A percentile compares a stretch with the other conserved stretches of the same genome.
Evolutionary conservation across 2,113 vertebrate genomes (phyloP).

Genomic region (Alethe castanea): DNA sequence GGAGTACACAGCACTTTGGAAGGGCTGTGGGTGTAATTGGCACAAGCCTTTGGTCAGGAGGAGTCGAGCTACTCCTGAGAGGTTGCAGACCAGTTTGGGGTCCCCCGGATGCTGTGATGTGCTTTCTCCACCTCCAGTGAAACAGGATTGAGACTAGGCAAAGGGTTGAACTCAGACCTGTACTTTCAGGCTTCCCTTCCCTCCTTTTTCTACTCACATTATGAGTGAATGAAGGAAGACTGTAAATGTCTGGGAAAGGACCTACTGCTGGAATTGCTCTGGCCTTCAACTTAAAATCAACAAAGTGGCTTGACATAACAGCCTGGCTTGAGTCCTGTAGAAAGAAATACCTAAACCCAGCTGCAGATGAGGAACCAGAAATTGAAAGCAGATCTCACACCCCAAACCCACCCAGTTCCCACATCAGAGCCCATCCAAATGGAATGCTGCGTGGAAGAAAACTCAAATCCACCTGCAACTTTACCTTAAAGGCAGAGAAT

Average conservation of each 20-base stretch:
- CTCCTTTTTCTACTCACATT: not conserved
- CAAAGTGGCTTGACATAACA: not conserved
- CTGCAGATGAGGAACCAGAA: not conserved
- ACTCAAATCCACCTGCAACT: not conserved
- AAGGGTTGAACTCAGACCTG: not conserved
- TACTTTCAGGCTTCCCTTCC: not conserved
- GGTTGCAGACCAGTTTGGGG: not conserved
- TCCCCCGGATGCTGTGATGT: not conserved
- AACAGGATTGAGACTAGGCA: not conserved
- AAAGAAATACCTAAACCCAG: not conserved
- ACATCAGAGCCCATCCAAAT: not conserved
- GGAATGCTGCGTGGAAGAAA: not conserved
- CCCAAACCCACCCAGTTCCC: not conserved
- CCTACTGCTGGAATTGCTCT: not conserved
- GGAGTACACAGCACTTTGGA: not conserved
- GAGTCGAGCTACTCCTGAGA: not conserved
- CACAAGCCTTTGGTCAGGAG: not conserved
- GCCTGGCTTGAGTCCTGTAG: not conserved
- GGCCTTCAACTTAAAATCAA: not conserved
- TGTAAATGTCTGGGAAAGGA: not conserved
- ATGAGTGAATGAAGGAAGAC: not conserved
- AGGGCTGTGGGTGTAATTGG: accelerated
- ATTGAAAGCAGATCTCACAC: not conserved
- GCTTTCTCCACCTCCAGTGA: not conserved
- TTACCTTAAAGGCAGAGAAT: not conserved